Percentiles rank a stretch among this genome's conserved stretches.
Evolutionary conservation across 1,140 invertebrate species (phyloP).

Genomic region (Zaprionus inermis): DNA sequence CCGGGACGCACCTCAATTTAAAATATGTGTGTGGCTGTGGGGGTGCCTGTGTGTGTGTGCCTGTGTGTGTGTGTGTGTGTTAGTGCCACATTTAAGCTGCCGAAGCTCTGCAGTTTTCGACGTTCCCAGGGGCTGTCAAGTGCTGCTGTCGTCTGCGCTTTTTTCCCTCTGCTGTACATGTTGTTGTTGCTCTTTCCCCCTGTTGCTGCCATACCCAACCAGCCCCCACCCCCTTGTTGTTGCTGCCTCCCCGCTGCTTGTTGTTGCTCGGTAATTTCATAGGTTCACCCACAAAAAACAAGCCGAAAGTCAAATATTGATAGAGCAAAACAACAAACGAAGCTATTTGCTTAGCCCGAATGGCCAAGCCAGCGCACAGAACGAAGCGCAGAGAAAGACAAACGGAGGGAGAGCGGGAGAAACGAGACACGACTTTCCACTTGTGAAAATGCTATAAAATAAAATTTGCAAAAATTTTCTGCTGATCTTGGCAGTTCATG

Average conservation of each 20-base stretch:
- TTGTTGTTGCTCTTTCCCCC: constrained; percentile 1
- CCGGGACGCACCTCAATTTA: constrained; percentile 42
- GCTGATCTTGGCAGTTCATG: constrained; percentile 77
- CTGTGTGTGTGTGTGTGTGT: background rate
- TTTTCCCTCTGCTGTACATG: constrained; percentile 31
- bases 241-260: background rate
- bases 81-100: constrained; percentile 25
- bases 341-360: constrained; percentile 77
- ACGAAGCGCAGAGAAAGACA: background rate
- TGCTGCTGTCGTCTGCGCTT: constrained; percentile 60
- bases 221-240: too few relatives aligned
- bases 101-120: constrained; percentile 42
- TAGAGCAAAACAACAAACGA: constrained; percentile 80
- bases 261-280: constrained; percentile 64
- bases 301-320: constrained; percentile 81
- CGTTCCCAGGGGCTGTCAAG: constrained; percentile 40
- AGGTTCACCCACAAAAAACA: constrained; percentile 69
- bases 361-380: constrained; percentile 35
- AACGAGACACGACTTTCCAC: constrained; percentile 76
- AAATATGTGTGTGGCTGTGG: constrained; percentile 22
- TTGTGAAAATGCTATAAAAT: constrained; percentile 82
- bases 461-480: constrained; percentile 81
- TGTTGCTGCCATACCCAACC: too few relatives aligned
- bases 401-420: constrained; percentile 15
- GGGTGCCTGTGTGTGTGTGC: background rate